Evolutionary conservation across 2,797 vertebrate genomes (phyloP), one percentile per base, ranked within the genome.

Genomic region (Euthynnus affinis): DNA sequence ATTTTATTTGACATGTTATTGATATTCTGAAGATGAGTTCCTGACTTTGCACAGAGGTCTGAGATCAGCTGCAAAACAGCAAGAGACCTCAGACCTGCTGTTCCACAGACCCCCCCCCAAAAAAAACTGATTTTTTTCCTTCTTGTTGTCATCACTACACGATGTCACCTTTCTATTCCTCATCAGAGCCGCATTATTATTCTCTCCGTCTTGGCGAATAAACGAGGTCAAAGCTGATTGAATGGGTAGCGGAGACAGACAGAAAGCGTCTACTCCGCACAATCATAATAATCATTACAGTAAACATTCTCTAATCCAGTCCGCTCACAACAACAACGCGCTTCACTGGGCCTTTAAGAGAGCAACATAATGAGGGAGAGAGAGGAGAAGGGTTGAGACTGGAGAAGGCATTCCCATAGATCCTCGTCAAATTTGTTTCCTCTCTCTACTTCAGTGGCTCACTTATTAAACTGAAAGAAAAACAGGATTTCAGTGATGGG

Each of bases 271-370:
- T 62, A 23, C 40, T 82, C 34, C 49, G 58, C 63, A 22, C 57
- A 76, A 60, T 74, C 46, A 65, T 23, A 59, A 63, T 78, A 73
- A 63, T 76, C 53, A 84, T 57, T 29, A 78, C 32, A 5, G 63
- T 60, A 77, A 77, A 75, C 55, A 74, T 57, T 69, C 51, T 66
- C 74, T 74, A 68, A 89, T 87, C 67, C 60, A 61, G 46, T 63
- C 56, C 52, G 57, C 69, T 71, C 61, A 20, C 15, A 5, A 27
- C 15, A 5, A 27, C n/a, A 5, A 66, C 44, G 56, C 51, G 65
- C 78, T 82, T 74, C 81, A 73, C 20, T 5, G 57, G 46, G 52
- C 58, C 42, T 61, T 81, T 15, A 61, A 64, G 14, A 73, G 25
- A 80, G 78, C 25, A n/a, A 74, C 58, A 51, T 46, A 71, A 90